A percentile compares a stretch with the other conserved stretches of the same genome.
phyloP scores from a whole-genome alignment of 2,797 vertebrate species.

The Gymnopithys bicolor region DNA sequence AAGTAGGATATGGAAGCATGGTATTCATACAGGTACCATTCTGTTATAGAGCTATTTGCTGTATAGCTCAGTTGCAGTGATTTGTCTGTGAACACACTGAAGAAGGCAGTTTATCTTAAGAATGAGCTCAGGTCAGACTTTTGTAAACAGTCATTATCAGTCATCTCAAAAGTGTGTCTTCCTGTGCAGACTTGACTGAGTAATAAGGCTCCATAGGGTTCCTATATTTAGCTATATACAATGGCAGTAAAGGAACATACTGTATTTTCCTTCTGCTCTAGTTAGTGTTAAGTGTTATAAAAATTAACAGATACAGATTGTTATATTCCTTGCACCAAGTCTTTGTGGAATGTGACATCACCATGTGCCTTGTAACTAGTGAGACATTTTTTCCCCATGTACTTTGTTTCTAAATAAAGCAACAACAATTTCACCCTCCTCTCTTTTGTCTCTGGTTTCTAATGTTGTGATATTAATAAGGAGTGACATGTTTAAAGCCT shows the following conservation, averaged over 20 bases:
- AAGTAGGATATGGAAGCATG: background rate
- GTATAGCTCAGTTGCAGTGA: background rate
- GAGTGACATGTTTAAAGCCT: conserved; percentile 73
- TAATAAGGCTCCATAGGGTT: background rate
- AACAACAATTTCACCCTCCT: conserved; percentile 65
- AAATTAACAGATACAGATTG: conserved; percentile 49
- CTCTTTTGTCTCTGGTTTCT: conserved; percentile 57
- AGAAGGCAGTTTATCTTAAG: background rate
- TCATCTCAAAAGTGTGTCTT: background rate
- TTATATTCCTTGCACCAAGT: conserved; percentile 4
- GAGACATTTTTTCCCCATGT: conserved; percentile 22
- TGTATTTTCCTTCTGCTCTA: conserved; percentile 68
- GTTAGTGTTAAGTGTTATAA: conserved; percentile 45
- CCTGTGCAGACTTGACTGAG: background rate
- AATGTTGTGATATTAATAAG: conserved; percentile 74
- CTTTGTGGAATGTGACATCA: conserved; percentile 45
- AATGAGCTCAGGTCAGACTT: background rate
- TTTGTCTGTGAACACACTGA: background rate
- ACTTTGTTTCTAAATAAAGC: conserved; percentile 75
- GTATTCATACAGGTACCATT: background rate
- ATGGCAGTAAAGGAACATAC: background rate
- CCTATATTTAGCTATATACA: conserved; percentile 13
- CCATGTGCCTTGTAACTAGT: conserved; percentile 27
- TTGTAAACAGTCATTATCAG: background rate
- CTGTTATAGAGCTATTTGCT: background rate